Conservation (phyloP, 2,888 invertebrate genomes). For the Sisyra nigra region DNA sequence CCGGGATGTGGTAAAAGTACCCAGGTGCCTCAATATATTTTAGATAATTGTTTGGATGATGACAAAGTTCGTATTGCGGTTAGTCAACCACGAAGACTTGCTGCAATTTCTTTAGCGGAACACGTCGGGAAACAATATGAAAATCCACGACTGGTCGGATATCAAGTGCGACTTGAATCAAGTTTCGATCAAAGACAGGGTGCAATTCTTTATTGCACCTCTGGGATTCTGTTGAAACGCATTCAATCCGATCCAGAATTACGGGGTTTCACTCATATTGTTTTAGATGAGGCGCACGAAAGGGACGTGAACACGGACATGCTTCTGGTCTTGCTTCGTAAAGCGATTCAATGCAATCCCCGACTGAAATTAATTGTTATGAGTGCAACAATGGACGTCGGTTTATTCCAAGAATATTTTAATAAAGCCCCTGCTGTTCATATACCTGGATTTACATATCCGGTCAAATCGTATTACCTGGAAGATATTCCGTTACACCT, state of each 20-base stretch:
- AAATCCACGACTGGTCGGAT: slow-evolving; percentile 45
- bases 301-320: slow-evolving; percentile 52
- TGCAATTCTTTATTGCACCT: slow-evolving; percentile 50
- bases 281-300: slow-evolving; percentile 62
- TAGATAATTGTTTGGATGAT: slow-evolving; percentile 31
- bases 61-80: slow-evolving; percentile 39
- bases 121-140: slow-evolving; percentile 46
- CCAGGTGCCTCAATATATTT: slow-evolving; percentile 44
- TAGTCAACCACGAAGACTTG: slow-evolving; percentile 51
- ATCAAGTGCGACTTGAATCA: slow-evolving; percentile 42
- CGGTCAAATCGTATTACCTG: slow-evolving; percentile 40
- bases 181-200: slow-evolving; percentile 36
- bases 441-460: slow-evolving; percentile 38
- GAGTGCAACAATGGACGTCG: slow-evolving; percentile 55
- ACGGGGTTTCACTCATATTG: slow-evolving; percentile 43
- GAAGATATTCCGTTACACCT: slow-evolving; percentile 31
- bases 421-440: slow-evolving; percentile 22
- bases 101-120: slow-evolving; percentile 48
- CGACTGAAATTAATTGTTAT: slow-evolving; percentile 44
- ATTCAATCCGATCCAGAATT: slow-evolving; percentile 29
- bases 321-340: slow-evolving; percentile 38
- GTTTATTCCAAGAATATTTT: slow-evolving; percentile 40
- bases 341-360: slow-evolving; percentile 34
- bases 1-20: slow-evolving; percentile 64
- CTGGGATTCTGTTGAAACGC: slow-evolving; percentile 33